Percentiles rank a stretch among this genome's conserved stretches.
phyloP scores from a whole-genome alignment of 1,140 invertebrate genomes.

The Diachasma alloeum region DNA sequence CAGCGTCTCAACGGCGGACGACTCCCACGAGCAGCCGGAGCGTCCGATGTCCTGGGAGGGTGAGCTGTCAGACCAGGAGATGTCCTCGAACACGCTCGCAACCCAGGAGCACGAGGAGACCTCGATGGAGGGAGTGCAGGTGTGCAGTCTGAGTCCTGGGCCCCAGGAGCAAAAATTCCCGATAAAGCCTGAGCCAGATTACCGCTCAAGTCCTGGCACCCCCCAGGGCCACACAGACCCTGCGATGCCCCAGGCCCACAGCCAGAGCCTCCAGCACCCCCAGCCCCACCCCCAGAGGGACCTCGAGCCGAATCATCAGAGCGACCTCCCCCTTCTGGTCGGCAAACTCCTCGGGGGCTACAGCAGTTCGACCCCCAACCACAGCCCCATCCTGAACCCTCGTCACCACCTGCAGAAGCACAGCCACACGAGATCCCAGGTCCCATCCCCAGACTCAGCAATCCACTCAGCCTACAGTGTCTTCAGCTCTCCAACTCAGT shows the following conservation, averaged over 20 bases:
- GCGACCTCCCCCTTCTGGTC: constrained; percentile 69
- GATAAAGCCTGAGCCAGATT: constrained; percentile 61
- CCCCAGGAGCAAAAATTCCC: constrained; percentile 59
- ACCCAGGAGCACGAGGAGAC: constrained; percentile 65
- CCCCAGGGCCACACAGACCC: constrained; percentile 51
- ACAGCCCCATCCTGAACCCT: constrained; percentile 72
- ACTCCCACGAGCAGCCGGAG: constrained; percentile 61
- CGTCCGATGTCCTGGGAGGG: constrained; percentile 93
- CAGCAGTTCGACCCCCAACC: constrained; percentile 70
- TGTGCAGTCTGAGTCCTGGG: constrained; percentile 58
- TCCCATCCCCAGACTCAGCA: constrained; percentile 80
- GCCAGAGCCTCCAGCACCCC: constrained; percentile 51
- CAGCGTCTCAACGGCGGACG: constrained; percentile 48
- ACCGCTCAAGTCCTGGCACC: constrained; percentile 57
- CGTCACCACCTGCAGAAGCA: constrained; percentile 67
- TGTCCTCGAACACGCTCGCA: constrained; percentile 65
- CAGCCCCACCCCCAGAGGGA: constrained; percentile 39
- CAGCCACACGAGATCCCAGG: constrained; percentile 61
- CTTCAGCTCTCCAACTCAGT: constrained; percentile 84
- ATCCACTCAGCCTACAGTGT: constrained; percentile 86
- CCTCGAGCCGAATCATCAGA: constrained; percentile 56
- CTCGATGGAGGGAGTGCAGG: constrained; percentile 66
- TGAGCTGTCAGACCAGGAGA: constrained; percentile 81
- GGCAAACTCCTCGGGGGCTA: constrained; percentile 73
- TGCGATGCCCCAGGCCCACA: constrained; percentile 46